phyloP scores from a whole-genome alignment of 2,113 vertebrate genomes.

The Sinocyclocheilus anshuiensis region DNA sequence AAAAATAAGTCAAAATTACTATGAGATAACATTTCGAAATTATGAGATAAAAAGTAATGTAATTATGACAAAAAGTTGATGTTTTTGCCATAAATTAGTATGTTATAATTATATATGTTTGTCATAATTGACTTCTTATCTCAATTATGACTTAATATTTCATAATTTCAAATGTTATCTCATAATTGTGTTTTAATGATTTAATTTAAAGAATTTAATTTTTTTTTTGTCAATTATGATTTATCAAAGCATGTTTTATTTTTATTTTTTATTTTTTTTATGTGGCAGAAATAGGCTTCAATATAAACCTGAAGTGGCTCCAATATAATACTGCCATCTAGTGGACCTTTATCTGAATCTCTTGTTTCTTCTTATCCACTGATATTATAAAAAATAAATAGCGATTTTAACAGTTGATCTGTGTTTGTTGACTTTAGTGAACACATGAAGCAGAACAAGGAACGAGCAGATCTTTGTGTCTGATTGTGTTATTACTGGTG shows the following conservation, averaged over 20 bases:
- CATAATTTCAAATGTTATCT: too few relatives aligned
- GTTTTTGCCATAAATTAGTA: too few relatives aligned
- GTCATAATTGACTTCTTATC: too few relatives aligned
- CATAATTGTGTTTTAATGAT: too few relatives aligned
- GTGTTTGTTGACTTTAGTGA: not conserved
- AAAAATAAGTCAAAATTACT: too few relatives aligned
- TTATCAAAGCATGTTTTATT: not conserved
- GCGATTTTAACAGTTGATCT: not conserved
- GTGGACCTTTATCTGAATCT: slow-evolving; percentile 10
- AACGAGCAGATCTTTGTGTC: not conserved
- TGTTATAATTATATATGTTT: too few relatives aligned
- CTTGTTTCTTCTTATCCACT: not conserved
- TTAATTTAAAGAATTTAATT: not conserved
- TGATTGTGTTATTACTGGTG: not conserved
- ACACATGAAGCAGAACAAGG: not conserved
- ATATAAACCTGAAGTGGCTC: not conserved
- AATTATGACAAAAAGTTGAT: too few relatives aligned
- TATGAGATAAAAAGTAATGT: not conserved
- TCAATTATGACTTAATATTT: too few relatives aligned
- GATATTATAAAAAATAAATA: not conserved
- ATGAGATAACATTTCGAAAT: not conserved
- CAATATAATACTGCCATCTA: slow-evolving; percentile 24
- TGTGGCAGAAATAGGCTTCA: not conserved
- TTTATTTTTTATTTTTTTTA: not conserved
- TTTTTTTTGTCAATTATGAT: not conserved